phyloP scores from a whole-genome alignment of 1,140 invertebrate genomes.

The Microplitis mediator region DNA sequence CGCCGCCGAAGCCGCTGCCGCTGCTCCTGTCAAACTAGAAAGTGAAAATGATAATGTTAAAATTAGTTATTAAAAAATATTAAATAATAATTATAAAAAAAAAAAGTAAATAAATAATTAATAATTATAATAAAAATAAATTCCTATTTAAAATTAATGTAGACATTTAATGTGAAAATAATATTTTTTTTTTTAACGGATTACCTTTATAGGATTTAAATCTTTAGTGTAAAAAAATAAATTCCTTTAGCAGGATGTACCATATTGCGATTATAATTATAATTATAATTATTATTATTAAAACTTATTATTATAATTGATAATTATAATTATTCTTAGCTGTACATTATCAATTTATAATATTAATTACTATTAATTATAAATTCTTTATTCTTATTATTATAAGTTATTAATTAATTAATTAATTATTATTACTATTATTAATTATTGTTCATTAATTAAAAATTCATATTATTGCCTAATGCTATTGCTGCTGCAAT shows the following conservation, averaged over 20 bases:
- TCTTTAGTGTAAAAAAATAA: conserved; percentile 58
- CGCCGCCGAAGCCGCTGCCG: conserved; percentile 46
- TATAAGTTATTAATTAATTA: conserved; percentile 17
- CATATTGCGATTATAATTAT: conserved; percentile 48
- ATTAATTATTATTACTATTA: conserved; percentile 46
- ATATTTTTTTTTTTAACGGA: conserved; percentile 36
- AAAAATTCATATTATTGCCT: background rate
- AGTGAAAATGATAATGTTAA: conserved; percentile 20
- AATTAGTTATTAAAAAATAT: too few species aligned
- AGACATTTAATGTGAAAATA: conserved; percentile 36
- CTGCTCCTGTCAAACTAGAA: conserved; percentile 36
- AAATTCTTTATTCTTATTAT: conserved; percentile 12
- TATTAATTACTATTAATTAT: conserved; percentile 19
- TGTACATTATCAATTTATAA: conserved; percentile 49
- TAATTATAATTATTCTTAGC: conserved; percentile 37
- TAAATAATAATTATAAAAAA: too few species aligned
- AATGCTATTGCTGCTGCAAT: conserved; percentile 1
- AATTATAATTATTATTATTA: conserved; percentile 35
- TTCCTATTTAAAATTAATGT: conserved; percentile 33
- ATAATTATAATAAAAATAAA: conserved; percentile 29
- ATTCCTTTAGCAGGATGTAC: conserved; percentile 55
- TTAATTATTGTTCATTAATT: conserved; percentile 29
- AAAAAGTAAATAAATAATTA: background rate
- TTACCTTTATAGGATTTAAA: conserved; percentile 48
- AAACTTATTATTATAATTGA: conserved; percentile 37